Evolutionary conservation across 2,888 invertebrate genomes (phyloP), one percentile per base, ranked within the genome.

Genomic region (Lobophora halterata): DNA sequence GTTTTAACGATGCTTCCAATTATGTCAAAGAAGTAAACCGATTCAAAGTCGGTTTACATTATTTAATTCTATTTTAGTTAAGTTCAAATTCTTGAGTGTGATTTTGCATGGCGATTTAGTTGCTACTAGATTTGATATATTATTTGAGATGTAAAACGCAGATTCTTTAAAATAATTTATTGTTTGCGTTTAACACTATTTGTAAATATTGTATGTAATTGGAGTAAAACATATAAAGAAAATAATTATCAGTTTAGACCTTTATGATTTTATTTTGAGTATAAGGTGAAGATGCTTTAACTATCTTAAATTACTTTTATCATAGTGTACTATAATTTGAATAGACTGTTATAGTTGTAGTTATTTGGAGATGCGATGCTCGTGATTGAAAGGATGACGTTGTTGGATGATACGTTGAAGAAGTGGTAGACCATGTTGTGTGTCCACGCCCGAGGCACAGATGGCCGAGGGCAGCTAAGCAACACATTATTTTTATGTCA

Each of bases 311-410:
- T 79, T 72, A 71, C 78, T 75, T 77, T 80, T 79, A 70, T 77
- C 79, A 79, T 76, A 76, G 74, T 80, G 81, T 87, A 86, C 79
- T 82, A 83, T 85, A 81, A 82, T 85, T 87, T 80, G 77, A 80
- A 87, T 81, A 85, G 87, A 87, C 87, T 87, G 87, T 87, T 87
- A 87, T 86, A 87, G 80, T 77, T 83, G 85, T 82, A 86, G 78
- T 81, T 81, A 66, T 69, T 58, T 73, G 68, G 61, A 62, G 69
- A 67, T 49, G 44, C 55, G 77, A 79, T 73, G 65, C 63, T 65
- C 62, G 65, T 67, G 72, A 68, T 70, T 58, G 60, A 62, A 61
- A 60, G 55, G 54, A 63, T 53, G 37, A 63, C 55, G 65, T 66
- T 68, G 59, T 67, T 67, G 60, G 64, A n/a, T n/a, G n/a, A n/a